A percentile compares a stretch with the other conserved stretches of the same genome.
phyloP scores from a whole-genome alignment of 23 tunicate species.

The Clavelina lepadiformis region DNA sequence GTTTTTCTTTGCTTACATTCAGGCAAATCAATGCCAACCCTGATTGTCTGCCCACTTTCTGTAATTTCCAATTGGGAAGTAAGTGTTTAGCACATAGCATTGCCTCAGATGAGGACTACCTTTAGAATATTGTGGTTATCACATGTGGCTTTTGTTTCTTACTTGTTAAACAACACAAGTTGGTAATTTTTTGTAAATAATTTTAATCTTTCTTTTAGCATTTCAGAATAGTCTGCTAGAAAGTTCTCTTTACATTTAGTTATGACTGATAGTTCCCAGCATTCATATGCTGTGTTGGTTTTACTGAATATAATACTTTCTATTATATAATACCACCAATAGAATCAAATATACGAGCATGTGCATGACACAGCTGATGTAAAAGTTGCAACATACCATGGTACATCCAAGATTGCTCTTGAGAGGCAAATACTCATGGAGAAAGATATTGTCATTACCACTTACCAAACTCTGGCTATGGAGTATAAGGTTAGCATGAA shows the following conservation, averaged over 20 bases:
- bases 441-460: slow-evolving; percentile 39
- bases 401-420: slow-evolving; percentile 1
- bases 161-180: too few relatives aligned
- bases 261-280: too few relatives aligned
- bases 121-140: too few relatives aligned
- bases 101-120: too few relatives aligned
- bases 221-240: too few relatives aligned
- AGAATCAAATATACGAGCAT: slow-evolving; percentile 39
- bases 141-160: too few relatives aligned
- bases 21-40: slow-evolving; percentile 7
- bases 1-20: neutral
- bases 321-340: neutral
- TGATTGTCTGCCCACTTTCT: slow-evolving; percentile 40
- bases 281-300: too few relatives aligned
- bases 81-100: too few relatives aligned
- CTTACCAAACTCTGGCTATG: slow-evolving; percentile 39
- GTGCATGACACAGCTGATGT: slow-evolving; percentile 18
- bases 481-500: slow-evolving; percentile 12
- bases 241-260: too few relatives aligned
- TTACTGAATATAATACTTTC: neutral
- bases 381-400: slow-evolving; percentile 16
- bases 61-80: slow-evolving; percentile 40
- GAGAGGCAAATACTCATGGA: slow-evolving; percentile 7
- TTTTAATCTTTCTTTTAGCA: too few relatives aligned
- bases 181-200: too few relatives aligned